Conservation (phyloP, 2,888 invertebrate species). For the Melipona beecheii region DNA sequence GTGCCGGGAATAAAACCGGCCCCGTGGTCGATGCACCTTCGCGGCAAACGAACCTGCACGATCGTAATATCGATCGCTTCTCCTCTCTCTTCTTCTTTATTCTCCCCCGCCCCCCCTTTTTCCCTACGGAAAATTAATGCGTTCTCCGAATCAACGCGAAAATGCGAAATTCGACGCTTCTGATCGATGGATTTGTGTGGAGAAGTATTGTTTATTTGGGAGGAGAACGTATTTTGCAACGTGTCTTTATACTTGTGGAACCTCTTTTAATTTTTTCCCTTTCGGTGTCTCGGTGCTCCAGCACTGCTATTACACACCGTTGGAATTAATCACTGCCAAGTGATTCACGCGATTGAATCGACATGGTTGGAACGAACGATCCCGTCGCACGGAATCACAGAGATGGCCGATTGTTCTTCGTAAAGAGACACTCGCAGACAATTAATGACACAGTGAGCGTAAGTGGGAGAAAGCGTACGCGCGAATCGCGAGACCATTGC, state of each 20-base stretch:
- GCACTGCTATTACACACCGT: background rate
- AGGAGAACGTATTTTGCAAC: too few relatives aligned
- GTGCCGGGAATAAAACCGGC: slow-evolving; percentile 71
- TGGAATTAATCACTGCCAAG: background rate
- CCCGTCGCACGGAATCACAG: background rate
- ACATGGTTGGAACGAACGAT: background rate
- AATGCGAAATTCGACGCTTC: background rate
- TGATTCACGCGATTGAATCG: slow-evolving; percentile 1
- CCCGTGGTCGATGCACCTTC: slow-evolving; percentile 64
- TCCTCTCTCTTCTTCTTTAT: background rate
- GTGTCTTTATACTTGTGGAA: too few relatives aligned
- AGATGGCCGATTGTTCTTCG: background rate
- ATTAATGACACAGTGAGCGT: background rate
- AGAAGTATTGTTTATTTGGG: too few relatives aligned
- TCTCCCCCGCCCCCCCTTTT: background rate
- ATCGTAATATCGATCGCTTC: slow-evolving; percentile 51
- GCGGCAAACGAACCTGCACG: slow-evolving; percentile 60
- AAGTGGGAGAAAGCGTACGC: slow-evolving; percentile 15
- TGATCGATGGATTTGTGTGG: too few relatives aligned
- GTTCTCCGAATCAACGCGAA: background rate
- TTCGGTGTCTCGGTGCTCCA: too few relatives aligned
- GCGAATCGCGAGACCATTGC: slow-evolving; percentile 45
- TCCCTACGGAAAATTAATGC: too few relatives aligned
- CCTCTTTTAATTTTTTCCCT: too few relatives aligned
- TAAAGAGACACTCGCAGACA: background rate